These are phyloP conservation scores for Chrysolina oricalcia DNA, from an alignment of 2,888 invertebrate genomes.

Conservation along the genomic window DNA sequence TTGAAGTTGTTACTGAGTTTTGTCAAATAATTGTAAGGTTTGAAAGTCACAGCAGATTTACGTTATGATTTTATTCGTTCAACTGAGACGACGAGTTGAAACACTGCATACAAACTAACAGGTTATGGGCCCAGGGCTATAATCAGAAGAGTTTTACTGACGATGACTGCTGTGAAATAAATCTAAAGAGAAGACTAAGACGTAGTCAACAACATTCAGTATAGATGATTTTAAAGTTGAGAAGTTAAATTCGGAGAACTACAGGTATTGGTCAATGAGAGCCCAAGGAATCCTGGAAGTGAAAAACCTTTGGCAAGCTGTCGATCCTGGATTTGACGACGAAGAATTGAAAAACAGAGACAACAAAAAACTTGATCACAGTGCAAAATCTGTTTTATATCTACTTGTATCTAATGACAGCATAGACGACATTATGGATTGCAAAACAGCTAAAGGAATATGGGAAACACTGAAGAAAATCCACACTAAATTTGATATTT, in stretches of 20 bases:
- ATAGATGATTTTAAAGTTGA: neutral
- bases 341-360: neutral
- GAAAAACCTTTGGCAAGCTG: conserved; percentile 8
- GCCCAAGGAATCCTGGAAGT: too few relatives aligned
- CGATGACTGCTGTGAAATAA: neutral
- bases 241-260: neutral
- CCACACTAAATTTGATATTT: conserved; percentile 23
- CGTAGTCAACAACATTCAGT: neutral
- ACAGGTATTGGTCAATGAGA: neutral
- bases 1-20: too few relatives aligned
- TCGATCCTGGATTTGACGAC: neutral
- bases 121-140: neutral
- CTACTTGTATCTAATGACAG: conserved; percentile 19
- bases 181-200: too few relatives aligned
- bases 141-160: neutral
- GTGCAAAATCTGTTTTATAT: conserved; percentile 28
- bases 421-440: conserved; percentile 29
- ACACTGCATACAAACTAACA: too few relatives aligned
- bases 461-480: conserved; percentile 27
- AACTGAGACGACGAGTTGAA: too few relatives aligned
- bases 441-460: conserved; percentile 27
- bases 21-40: too few relatives aligned
- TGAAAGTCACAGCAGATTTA: too few relatives aligned
- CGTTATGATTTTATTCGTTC: too few relatives aligned
- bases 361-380: conserved; percentile 25